Conservation (phyloP, 2,113 vertebrate genomes). For the Talpa occidentalis region DNA sequence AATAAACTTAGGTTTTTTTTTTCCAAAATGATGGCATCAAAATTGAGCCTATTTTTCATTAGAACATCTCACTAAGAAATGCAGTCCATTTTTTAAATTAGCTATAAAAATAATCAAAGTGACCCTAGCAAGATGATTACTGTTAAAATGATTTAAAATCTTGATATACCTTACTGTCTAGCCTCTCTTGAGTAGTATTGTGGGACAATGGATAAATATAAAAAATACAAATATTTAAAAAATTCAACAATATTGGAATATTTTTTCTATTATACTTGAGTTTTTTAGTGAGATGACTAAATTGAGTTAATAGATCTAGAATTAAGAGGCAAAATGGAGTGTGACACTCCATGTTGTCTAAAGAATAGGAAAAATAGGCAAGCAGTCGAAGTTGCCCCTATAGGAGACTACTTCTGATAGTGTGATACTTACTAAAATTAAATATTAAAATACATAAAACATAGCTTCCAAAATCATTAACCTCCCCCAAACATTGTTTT, state of each 20-base stretch:
- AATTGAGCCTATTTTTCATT: conserved; percentile 33
- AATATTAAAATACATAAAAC: conserved; percentile 10
- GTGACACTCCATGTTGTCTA: background rate
- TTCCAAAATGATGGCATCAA: background rate
- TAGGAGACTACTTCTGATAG: background rate
- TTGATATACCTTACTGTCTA: background rate
- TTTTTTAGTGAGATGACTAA: background rate
- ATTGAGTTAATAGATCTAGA: background rate
- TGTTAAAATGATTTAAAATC: background rate
- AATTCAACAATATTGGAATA: conserved; percentile 14
- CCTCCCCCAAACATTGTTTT: background rate
- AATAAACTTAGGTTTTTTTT: conserved; percentile 25
- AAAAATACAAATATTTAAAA: background rate
- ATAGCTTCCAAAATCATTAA: conserved; percentile 14
- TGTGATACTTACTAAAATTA: conserved; percentile 36
- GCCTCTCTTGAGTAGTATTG: background rate
- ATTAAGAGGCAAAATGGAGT: background rate
- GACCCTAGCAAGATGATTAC: background rate
- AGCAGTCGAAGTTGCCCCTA: background rate
- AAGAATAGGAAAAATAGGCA: background rate
- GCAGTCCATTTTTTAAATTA: background rate
- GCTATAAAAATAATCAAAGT: background rate
- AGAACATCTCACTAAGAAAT: conserved; percentile 27
- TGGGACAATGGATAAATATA: background rate
- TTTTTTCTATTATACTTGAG: background rate